phyloP scores from a whole-genome alignment of 2,888 invertebrate species.

The Anaspis maculata region DNA sequence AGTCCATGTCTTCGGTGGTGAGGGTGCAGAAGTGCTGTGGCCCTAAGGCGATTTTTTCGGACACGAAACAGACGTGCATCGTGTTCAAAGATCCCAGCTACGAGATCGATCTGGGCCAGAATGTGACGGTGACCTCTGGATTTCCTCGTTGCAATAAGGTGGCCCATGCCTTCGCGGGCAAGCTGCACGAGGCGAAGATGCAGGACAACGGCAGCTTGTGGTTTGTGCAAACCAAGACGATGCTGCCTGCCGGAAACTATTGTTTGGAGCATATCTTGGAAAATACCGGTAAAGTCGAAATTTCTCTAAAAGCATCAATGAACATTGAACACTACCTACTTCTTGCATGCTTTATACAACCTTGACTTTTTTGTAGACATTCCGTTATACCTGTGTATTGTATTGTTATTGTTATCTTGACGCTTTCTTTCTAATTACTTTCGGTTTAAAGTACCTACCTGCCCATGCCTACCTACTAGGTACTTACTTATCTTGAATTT shows the following conservation, averaged over 20 bases:
- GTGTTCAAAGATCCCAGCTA: constrained; percentile 31
- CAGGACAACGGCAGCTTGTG: constrained; percentile 48
- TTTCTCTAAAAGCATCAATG: constrained; percentile 39
- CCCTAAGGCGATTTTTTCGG: constrained; percentile 52
- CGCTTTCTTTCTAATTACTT: no score
- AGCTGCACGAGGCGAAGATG: constrained; percentile 46
- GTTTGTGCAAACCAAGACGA: constrained; percentile 41
- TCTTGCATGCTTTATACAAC: no score
- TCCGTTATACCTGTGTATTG: no score
- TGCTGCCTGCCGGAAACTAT: constrained; percentile 40
- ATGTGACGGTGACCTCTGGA: constrained; percentile 28
- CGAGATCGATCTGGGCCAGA: constrained; percentile 30
- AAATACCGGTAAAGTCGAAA: constrained; percentile 36
- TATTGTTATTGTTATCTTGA: no score
- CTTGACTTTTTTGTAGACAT: no score
- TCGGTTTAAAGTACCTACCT: no score
- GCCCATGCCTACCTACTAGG: no score
- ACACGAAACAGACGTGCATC: constrained; percentile 45
- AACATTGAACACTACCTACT: constrained; percentile 27
- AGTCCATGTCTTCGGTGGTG: constrained; percentile 29
- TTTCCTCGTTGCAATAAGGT: constrained; percentile 39
- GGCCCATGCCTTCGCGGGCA: constrained; percentile 51
- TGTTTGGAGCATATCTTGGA: constrained; percentile 45
- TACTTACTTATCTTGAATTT: no score
- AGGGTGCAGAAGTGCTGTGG: constrained; percentile 64